Evolutionary conservation across 2,888 invertebrate genomes (phyloP), one percentile per base, ranked within the genome.

Genomic region (Palloptera scutellata): DNA sequence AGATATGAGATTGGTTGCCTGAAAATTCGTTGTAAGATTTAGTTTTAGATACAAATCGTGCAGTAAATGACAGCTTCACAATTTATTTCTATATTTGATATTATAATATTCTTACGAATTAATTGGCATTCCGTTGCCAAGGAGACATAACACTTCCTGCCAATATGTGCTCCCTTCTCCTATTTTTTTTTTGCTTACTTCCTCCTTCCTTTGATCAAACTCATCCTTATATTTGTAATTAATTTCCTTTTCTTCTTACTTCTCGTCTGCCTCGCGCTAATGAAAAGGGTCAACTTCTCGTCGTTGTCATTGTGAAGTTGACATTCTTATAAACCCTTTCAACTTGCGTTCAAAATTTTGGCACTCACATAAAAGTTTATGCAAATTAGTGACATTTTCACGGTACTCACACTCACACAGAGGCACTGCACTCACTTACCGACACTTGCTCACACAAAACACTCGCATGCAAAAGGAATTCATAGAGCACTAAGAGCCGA

Each of bases 301-400:
- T 9, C 11, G n/a, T 17, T 51, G 20, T 43, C 9, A 13, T 15
- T 55, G 30, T 2, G 15, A 53, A 4, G 19, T 57, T 57, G 51
- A 17, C 54, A 12, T 15, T 48, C 13, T 12, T n/a, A 59, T 12
- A 45, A 48, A 48, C 51, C 30, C 15, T 15, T 17, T 58, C 40
- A 40, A 19, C 43, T 43, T 30, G 30, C 41, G 12, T 52, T 58
- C 17, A 52, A 52, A 30, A 42, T 51, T 61, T 43, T 48, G 63
- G 48, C 59, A 51, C 48, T 19, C 54, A 41, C 17, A 41, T 63
- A 63, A 64, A 54, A 45, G 64, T 67, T 64, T 67, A 67, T 67
- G 67, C 67, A 67, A 67, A 67, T 67, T 64, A 53, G 53, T 60
- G 63, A 54, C 63, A 67, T 64, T 67, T 59, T 59, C 45, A 40